Percentiles rank a stretch among this genome's conserved stretches.
phyloP scores from a whole-genome alignment of 2,888 invertebrate genomes.

The Salpingus planirostris region DNA sequence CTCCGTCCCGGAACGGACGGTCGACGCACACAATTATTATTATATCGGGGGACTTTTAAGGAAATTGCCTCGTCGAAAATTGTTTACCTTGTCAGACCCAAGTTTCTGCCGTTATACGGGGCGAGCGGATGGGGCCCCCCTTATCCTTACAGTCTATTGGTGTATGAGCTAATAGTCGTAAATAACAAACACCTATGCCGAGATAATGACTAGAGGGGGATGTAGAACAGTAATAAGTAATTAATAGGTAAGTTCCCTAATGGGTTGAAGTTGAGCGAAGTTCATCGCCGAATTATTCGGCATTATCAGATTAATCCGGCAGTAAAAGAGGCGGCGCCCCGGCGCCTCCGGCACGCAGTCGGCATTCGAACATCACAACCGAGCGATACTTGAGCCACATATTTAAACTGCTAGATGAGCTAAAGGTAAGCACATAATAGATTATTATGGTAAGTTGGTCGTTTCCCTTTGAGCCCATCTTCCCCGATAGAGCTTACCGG shows the following conservation, averaged over 20 bases:
- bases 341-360: too few relatives aligned
- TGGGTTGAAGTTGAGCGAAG: slow-evolving; percentile 1
- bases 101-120: too few relatives aligned
- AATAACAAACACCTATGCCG: too few relatives aligned
- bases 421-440: slow-evolving; percentile 31
- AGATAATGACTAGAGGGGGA: not conserved
- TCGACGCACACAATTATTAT: too few relatives aligned
- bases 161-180: too few relatives aligned
- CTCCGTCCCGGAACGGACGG: too few relatives aligned
- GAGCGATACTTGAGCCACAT: slow-evolving; percentile 14
- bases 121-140: too few relatives aligned
- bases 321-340: slow-evolving; percentile 1
- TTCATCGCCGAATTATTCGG: slow-evolving; percentile 1
- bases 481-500: slow-evolving; percentile 20
- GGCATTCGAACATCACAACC: slow-evolving; percentile 2
- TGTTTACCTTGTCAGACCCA: too few relatives aligned
- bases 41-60: too few relatives aligned
- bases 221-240: slow-evolving; percentile 1
- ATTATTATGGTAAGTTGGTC: slow-evolving; percentile 33
- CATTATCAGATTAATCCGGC: slow-evolving; percentile 2
- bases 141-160: too few relatives aligned
- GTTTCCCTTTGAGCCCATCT: slow-evolving; percentile 32
- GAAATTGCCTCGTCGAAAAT: too few relatives aligned
- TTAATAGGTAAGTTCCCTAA: slow-evolving; percentile 3
- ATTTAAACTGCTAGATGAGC: slow-evolving; percentile 23